Base-by-base conservation (phyloP, 2,888 invertebrate species). In the Sclerodermus sp. region DNA sequence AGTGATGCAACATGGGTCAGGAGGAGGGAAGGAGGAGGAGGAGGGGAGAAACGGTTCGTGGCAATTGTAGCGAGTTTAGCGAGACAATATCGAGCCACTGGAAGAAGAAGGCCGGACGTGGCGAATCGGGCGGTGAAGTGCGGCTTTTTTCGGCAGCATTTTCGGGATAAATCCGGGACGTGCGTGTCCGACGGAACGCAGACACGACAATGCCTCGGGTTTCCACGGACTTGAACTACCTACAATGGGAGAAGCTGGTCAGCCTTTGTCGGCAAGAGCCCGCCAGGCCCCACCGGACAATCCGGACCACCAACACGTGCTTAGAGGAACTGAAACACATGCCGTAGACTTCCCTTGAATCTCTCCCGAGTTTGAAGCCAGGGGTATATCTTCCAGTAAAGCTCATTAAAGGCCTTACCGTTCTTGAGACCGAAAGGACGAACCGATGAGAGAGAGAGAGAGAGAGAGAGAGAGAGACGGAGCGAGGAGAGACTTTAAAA, bases 221-320 rank as follows among this genome's bases (percentile, higher is more conserved):
- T 64, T 63, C 61, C 70, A 60, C 48, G 66, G 67, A 54, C 57
- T 49, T 56, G 52, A 51, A 55, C 53, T 56, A 52, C 49, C 42
- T 14, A 18, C 8, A 37, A 37, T 14, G 45, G 39, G 53, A 46
- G 48, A 37, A 55, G 51, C 45, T 34, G 34, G 13, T 12, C 12
- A 34, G 23, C 58, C 70, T 68, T 66, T 66, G 69, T 70, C 68
- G 69, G 67, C 66, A 16, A 44, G 45, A 49, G 40, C 49, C 50
- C 47, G 45, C 47, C 41, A 56, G 61, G 60, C 60, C 55, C 59
- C 57, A 57, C 55, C 51, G 59, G 45, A 47, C 51, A 45, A 38
- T 40, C 15, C 51, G 63, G 70, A 70, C 70, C 70, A 70, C 70
- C 70, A 67, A 64, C 67, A 69, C 67, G 69, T 67, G 67, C 56